These are phyloP conservation scores for Fragum fragum DNA, from an alignment of 2,888 invertebrate species.

Conservation along the genomic window DNA sequence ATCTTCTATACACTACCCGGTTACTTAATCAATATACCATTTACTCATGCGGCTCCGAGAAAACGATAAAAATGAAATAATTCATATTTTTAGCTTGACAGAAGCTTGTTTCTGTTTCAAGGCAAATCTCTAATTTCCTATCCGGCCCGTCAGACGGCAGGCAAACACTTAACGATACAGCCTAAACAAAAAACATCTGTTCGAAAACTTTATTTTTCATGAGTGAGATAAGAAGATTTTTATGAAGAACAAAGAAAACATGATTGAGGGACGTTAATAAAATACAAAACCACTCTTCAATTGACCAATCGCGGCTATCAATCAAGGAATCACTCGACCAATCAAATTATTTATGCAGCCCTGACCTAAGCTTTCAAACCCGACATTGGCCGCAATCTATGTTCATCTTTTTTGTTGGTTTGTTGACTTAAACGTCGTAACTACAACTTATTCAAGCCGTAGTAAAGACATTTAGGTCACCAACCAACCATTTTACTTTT, in stretches of 20 bases:
- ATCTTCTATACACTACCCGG: no score
- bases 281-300: not conserved
- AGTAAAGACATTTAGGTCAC: no score
- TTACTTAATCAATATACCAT: no score
- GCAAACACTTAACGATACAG: not conserved
- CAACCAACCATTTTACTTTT: no score
- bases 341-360: no score
- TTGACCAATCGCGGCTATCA: no score
- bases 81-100: not conserved
- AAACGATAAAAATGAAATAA: slow-evolving; percentile 3
- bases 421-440: no score
- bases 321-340: no score
- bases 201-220: not conserved
- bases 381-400: no score
- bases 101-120: not conserved
- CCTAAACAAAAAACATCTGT: slow-evolving; percentile 1
- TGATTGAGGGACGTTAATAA: not conserved
- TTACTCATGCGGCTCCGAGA: not conserved
- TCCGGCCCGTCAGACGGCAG: not conserved
- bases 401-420: no score
- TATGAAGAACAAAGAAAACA: slow-evolving; percentile 2
- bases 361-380: no score
- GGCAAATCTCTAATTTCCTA: not conserved
- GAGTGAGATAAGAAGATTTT: slow-evolving; percentile 1
- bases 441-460: no score